These are phyloP conservation scores for Geopemphigus sp. DNA, from an alignment of 1,140 invertebrate genomes.

Conservation along the genomic window DNA sequence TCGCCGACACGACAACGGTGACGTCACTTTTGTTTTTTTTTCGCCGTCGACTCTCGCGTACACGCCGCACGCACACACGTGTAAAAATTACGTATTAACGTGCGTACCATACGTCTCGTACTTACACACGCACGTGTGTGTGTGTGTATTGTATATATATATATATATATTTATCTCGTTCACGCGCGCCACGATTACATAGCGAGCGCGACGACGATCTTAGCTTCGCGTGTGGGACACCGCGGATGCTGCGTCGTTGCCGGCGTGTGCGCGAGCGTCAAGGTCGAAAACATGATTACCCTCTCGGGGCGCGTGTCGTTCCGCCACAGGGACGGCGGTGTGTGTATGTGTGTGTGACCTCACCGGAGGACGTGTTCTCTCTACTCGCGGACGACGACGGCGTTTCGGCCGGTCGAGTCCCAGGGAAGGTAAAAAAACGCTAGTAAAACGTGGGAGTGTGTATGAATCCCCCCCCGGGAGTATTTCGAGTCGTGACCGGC, in stretches of 20 bases:
- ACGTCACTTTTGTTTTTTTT: slow-evolving; percentile 46
- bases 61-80: neutral
- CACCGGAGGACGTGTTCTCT: too few species aligned
- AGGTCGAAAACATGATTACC: neutral
- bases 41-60: neutral
- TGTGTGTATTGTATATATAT: too few species aligned
- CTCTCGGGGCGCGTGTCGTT: neutral
- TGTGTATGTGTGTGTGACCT: too few species aligned
- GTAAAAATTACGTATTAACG: neutral
- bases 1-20: slow-evolving; percentile 25
- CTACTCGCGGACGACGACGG: too few species aligned
- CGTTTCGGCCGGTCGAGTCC: too few species aligned
- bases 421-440: too few species aligned
- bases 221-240: slow-evolving; percentile 3
- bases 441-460: too few species aligned
- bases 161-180: too few species aligned
- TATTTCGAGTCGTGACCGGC: too few species aligned
- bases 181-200: too few species aligned
- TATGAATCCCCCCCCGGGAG: too few species aligned
- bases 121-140: neutral
- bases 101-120: neutral
- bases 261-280: neutral
- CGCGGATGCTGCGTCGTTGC: slow-evolving; percentile 28
- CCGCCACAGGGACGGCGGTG: neutral
- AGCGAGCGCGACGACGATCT: too few species aligned